Base-by-base conservation (phyloP, 1,140 invertebrate species). In the Heliconius eleuchia region DNA sequence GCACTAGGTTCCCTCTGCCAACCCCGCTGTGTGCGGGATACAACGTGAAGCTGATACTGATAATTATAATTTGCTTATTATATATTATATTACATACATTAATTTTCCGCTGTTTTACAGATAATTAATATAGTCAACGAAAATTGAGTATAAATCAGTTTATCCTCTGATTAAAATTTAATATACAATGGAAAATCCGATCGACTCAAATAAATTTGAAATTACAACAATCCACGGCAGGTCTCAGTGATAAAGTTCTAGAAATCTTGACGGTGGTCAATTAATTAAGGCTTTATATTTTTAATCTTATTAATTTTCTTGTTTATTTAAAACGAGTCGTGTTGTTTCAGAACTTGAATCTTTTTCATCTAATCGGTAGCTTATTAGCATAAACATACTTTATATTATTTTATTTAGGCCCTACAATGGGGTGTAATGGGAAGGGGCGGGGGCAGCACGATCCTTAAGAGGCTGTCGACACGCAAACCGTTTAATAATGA, bases 371-470 rank as follows among this genome's bases (percentile, higher is more conserved):
- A 73, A 80, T 80, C 79, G 11, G 39, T 16, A 57, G 30, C 46
- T 80, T 55, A 76, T 80, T 80, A 73, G 79, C 79, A 80, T 80
- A 80, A 80, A 80, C 70, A 80, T 77, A 80, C 37, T 37, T 80
- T 77, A 80, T 80, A 30, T 66, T 66, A 66, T 66, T 66, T 80
- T 80, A 80, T 80, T 80, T 74, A 80, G 71, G 75, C 75, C 79
- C 77, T 76, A 75, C 71, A 73, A 74, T 71, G 71, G 88, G 88
- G 85, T 89, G 89, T 91, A 92, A 92, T 92, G 90, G 91, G 88
- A 75, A 84, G 84, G 76, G 86, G 86, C 80, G 79, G 60, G 42
- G 57, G 79, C 92, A 92, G 92, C 92, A 90, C 89, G 91, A 93
- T 92, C 84, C 82, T 76, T 80, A 78, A 80, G 85, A 84, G 80